phyloP scores from a whole-genome alignment of 2,113 vertebrate genomes.

The Lepisosteus osseus region DNA sequence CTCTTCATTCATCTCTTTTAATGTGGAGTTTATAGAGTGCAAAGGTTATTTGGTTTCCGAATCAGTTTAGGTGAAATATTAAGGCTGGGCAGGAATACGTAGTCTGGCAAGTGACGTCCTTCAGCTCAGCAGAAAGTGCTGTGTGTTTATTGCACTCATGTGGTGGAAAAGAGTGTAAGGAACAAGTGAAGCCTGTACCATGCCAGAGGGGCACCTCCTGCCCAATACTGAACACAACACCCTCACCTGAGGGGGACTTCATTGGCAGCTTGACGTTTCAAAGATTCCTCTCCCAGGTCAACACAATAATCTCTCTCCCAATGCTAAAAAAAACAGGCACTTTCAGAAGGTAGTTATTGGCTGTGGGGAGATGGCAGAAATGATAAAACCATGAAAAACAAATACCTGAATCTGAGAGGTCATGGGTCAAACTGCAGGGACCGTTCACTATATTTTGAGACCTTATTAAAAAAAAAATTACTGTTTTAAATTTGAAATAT shows the following conservation, averaged over 20 bases:
- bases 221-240: slow-evolving; percentile 19
- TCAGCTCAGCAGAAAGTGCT: not conserved
- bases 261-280: slow-evolving; percentile 24
- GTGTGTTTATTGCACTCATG: not conserved
- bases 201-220: not conserved
- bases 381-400: slow-evolving; percentile 16
- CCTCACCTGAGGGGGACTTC: slow-evolving; percentile 12
- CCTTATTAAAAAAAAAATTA: too few species aligned
- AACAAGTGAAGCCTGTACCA: not conserved
- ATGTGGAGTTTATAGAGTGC: slow-evolving; percentile 7
- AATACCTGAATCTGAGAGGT: slow-evolving; percentile 1
- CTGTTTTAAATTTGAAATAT: too few species aligned
- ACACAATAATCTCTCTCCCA: slow-evolving; percentile 11
- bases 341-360: slow-evolving; percentile 41
- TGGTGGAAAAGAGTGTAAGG: not conserved
- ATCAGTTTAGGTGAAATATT: slow-evolving; percentile 11
- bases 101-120: slow-evolving; percentile 4
- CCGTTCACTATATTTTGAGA: not conserved
- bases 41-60: slow-evolving; percentile 29
- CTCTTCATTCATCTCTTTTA: slow-evolving; percentile 2
- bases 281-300: slow-evolving; percentile 19
- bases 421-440: not conserved
- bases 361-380: slow-evolving; percentile 33
- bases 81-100: slow-evolving; percentile 7
- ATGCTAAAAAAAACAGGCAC: slow-evolving; percentile 45